These are phyloP conservation scores for Tetragonula clypearis DNA, from an alignment of 1,140 invertebrate genomes.

Conservation along the genomic window DNA sequence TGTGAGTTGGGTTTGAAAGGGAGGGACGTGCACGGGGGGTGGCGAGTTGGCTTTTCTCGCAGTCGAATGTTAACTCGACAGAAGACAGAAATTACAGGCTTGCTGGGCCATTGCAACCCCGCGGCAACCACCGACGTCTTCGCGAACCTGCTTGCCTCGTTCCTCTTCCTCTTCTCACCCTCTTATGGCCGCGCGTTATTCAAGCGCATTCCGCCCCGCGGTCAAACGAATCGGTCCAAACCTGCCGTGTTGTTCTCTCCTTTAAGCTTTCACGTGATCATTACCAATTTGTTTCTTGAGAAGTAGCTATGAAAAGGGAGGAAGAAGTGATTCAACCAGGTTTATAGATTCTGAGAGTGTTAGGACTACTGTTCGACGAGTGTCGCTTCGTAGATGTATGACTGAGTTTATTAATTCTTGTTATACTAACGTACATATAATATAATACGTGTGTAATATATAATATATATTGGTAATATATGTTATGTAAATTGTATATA, in stretches of 20 bases:
- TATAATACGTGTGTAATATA: too few species aligned
- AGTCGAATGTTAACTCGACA: conserved; percentile 55
- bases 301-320: background rate
- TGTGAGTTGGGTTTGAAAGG: background rate
- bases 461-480: too few species aligned
- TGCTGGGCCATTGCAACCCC: conserved; percentile 45
- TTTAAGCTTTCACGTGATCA: conserved; percentile 46
- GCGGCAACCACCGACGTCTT: conserved; percentile 38
- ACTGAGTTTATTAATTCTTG: too few species aligned
- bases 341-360: too few species aligned
- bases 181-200: background rate
- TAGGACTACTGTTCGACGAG: background rate
- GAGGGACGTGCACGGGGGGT: conserved; percentile 3
- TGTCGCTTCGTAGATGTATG: too few species aligned
- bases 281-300: conserved; percentile 30
- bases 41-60: conserved; percentile 20
- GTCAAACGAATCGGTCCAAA: conserved; percentile 21
- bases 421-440: too few species aligned
- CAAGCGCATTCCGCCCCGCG: conserved; percentile 25
- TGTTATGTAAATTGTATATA: too few species aligned
- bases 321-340: background rate
- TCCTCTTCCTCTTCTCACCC: conserved; percentile 1
- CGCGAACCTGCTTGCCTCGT: background rate
- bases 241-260: conserved; percentile 40
- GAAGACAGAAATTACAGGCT: conserved; percentile 58